Evolutionary conservation across 1,140 invertebrate genomes (phyloP), one percentile per base, ranked within the genome.

Genomic region (Phenacoccus solenopsis): DNA sequence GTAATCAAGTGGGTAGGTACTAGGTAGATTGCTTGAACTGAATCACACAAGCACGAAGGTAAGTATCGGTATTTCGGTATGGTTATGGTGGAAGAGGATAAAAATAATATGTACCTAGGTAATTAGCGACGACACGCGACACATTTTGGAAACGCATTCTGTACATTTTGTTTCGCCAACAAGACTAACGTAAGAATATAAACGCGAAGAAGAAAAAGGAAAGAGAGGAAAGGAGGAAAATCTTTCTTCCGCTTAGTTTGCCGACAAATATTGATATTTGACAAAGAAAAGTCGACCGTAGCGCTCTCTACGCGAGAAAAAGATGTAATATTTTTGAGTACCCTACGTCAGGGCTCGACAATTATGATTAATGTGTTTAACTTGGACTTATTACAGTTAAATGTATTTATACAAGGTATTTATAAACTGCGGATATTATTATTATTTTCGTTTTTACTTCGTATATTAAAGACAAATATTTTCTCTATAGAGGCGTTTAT

Each of bases 281-380:
- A 64, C 59, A 24, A 64, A 64, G 59, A 64, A 64, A 64, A 64
- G 59, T 64, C 25, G 21, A 27, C 22, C 21, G 59, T 64, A 16
- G 59, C 59, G 59, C 59, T 3, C 59, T 64, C 59, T 64, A 24
- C 25, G 21, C 20, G 25, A 27, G 25, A 64, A 64, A 64, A 64
- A 64, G 25, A 64, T 64, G 59, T 64, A 25, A 64, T 27, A 64
- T 64, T 20, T 64, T 64, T 24, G 25, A 64, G 59, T 64, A 27
- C 59, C 59, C 59, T 27, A 64, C 59, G 59, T 25, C 21, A 24
- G 59, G 59, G 59, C 59, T 20, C 59, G 59, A 64, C 22, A 64
- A 64, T 64, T 64, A 64, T 64, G 59, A 64, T 64, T 64, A 64
- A 64, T 64, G 59, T 64, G 59, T 64, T 64, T 64, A 64, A 64